A percentile compares a stretch with the other conserved stretches of the same genome.
These are phyloP conservation scores for Rachycentron canadum DNA, from an alignment of 2,797 vertebrate species.

Conservation along the genomic window DNA sequence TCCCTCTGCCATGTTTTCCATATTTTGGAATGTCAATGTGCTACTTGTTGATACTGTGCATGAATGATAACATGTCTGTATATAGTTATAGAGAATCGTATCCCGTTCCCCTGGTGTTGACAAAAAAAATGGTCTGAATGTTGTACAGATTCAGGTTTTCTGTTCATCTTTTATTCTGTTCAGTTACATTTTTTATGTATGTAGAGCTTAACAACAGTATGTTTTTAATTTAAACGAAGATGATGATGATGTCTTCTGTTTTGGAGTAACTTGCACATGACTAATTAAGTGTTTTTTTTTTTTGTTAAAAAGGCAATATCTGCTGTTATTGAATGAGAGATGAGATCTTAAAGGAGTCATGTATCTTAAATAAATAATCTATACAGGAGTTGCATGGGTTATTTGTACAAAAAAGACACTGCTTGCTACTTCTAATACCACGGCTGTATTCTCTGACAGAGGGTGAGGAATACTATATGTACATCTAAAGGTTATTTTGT, in stretches of 20 bases:
- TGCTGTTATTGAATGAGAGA: constrained; percentile 85
- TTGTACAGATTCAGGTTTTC: constrained; percentile 83
- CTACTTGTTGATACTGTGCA: constrained; percentile 96
- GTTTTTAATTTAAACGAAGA: constrained; percentile 66
- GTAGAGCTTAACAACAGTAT: constrained; percentile 67
- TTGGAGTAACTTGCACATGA: constrained; percentile 82
- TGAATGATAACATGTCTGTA: constrained; percentile 96
- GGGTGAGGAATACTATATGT: constrained; percentile 78
- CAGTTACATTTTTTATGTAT: constrained; percentile 50
- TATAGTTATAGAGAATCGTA: constrained; percentile 87
- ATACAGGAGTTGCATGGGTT: constrained; percentile 81
- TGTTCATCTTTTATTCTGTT: constrained; percentile 55
- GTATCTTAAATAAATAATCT: constrained; percentile 81
- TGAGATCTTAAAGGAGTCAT: constrained; percentile 73
- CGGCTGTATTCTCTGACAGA: constrained; percentile 84
- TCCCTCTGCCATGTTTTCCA: constrained; percentile 82
- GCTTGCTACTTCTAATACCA: constrained; percentile 84
- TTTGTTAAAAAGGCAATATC: constrained; percentile 87
- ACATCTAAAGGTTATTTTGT: constrained; percentile 87
- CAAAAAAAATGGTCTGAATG: constrained; percentile 81
- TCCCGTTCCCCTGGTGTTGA: constrained; percentile 83
- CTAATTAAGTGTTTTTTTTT: constrained; percentile 21
- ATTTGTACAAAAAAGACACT: constrained; percentile 80
- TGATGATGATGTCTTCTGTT: constrained; percentile 46
- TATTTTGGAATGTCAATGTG: constrained; percentile 94